Evolutionary conservation across 2,888 invertebrate genomes (phyloP).

Genomic region (Yponomeuta evonymella): DNA sequence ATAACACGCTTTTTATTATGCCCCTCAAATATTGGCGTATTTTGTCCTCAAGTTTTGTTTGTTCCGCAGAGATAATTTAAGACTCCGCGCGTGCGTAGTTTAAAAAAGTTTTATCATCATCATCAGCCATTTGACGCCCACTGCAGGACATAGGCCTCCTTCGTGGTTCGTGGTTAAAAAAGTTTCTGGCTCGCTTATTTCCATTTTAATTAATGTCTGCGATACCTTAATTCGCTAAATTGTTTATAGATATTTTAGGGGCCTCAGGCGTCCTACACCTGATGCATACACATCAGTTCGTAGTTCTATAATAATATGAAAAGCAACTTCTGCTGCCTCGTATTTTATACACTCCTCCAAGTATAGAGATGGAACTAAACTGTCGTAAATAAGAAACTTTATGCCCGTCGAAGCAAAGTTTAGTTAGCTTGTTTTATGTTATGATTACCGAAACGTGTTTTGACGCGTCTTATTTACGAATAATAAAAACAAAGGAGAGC

Average conservation of each 20-base stretch:
- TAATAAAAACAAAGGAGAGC: constrained; percentile 74
- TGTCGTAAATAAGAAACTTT: constrained; percentile 7
- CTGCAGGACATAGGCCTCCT: no score
- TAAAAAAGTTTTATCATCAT: not conserved
- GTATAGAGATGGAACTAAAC: not conserved
- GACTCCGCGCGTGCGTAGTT: not conserved
- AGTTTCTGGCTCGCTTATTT: not conserved
- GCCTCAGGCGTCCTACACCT: not conserved
- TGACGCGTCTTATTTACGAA: constrained; percentile 66
- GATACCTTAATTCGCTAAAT: not conserved
- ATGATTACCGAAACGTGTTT: constrained; percentile 62
- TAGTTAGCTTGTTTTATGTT: constrained; percentile 45
- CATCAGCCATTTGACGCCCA: no score
- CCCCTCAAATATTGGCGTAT: not conserved
- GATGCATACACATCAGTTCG: not conserved
- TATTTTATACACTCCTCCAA: not conserved
- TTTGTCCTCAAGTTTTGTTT: not conserved
- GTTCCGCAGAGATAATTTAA: not conserved
- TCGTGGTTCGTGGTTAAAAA: not conserved
- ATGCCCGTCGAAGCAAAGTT: constrained; percentile 11
- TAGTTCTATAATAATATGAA: not conserved
- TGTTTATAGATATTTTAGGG: not conserved
- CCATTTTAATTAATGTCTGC: not conserved
- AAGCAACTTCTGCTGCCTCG: not conserved
- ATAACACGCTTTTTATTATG: not conserved